Evolutionary conservation across 1,140 invertebrate genomes (phyloP).

Genomic region (Cotesia vestalis): DNA sequence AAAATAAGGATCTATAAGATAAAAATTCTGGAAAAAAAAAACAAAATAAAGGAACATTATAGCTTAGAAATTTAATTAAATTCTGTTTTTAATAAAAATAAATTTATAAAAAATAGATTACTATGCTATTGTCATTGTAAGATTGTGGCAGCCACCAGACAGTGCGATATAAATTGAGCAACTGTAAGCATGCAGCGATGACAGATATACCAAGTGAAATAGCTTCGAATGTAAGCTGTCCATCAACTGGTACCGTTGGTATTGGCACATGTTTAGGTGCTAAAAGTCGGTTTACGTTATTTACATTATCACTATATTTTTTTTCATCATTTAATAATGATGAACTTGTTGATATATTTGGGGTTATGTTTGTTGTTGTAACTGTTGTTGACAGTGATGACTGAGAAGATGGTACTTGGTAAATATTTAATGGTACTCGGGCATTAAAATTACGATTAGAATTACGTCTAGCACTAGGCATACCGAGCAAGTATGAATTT

Average conservation of each 20-base stretch:
- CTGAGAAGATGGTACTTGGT: constrained; percentile 32
- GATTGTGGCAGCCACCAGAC: constrained; percentile 98
- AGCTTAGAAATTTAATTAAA: constrained; percentile 8
- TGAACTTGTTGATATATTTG: constrained; percentile 26
- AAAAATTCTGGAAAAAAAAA: constrained; percentile 89
- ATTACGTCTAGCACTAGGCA: constrained; percentile 59
- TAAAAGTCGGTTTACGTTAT: constrained; percentile 38
- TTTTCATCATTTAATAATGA: constrained; percentile 51
- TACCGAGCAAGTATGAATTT: constrained; percentile 35
- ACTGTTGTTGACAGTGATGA: background rate
- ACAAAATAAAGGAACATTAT: constrained; percentile 32
- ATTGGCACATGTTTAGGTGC: constrained; percentile 85
- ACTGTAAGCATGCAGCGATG: constrained; percentile 80
- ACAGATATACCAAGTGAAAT: constrained; percentile 84
- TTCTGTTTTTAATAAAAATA: constrained; percentile 27
- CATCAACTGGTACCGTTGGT: constrained; percentile 84
- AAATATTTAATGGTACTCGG: constrained; percentile 45
- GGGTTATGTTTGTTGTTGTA: constrained; percentile 36
- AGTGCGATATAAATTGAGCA: constrained; percentile 93
- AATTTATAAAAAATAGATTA: constrained; percentile 58
- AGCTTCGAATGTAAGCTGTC: constrained; percentile 86
- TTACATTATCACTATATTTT: constrained; percentile 47
- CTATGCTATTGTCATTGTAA: constrained; percentile 87
- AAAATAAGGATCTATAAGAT: constrained; percentile 90
- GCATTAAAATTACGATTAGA: constrained; percentile 48